Conservation (phyloP, 37 sponge, comb jelly and placozoan species). For the Tethya wilhelma region DNA sequence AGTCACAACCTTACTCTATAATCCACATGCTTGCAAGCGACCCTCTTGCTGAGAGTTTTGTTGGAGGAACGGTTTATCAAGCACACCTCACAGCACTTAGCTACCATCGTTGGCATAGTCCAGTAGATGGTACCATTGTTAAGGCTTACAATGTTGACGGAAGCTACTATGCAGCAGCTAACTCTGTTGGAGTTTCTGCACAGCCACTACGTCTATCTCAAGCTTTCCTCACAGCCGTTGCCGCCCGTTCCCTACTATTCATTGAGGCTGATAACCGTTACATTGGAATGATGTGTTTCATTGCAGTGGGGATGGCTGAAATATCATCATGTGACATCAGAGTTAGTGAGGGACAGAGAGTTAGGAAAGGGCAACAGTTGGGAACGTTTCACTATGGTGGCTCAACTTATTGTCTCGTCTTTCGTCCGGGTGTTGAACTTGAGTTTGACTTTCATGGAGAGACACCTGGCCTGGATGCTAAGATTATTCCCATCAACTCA, state of each 20-base stretch:
- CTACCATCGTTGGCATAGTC: conserved; percentile 70
- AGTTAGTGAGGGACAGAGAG: conserved; percentile 8
- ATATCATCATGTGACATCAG: conserved; percentile 49
- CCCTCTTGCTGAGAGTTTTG: conserved; percentile 9
- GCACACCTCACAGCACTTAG: conserved; percentile 59
- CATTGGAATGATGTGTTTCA: conserved; percentile 57
- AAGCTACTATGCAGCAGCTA: conserved; percentile 38
- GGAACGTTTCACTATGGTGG: conserved; percentile 67
- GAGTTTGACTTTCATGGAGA: neutral
- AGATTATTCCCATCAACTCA: neutral
- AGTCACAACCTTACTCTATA: conserved; percentile 32
- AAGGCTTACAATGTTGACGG: conserved; percentile 33
- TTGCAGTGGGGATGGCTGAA: conserved; percentile 61
- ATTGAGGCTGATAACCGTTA: conserved; percentile 49
- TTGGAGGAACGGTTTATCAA: conserved; percentile 60
- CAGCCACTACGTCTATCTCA: conserved; percentile 28
- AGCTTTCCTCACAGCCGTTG: conserved; percentile 43
- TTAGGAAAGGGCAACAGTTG: conserved; percentile 45
- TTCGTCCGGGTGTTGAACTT: conserved; percentile 26
- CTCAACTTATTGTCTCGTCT: conserved; percentile 56
- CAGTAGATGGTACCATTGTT: conserved; percentile 44
- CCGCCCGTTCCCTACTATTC: conserved; percentile 40
- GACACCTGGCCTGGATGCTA: neutral
- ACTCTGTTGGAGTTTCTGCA: neutral
- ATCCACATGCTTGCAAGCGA: conserved; percentile 31